phyloP scores from a whole-genome alignment of 1,140 invertebrate species.

The Macrotrachela quadricornifera region DNA sequence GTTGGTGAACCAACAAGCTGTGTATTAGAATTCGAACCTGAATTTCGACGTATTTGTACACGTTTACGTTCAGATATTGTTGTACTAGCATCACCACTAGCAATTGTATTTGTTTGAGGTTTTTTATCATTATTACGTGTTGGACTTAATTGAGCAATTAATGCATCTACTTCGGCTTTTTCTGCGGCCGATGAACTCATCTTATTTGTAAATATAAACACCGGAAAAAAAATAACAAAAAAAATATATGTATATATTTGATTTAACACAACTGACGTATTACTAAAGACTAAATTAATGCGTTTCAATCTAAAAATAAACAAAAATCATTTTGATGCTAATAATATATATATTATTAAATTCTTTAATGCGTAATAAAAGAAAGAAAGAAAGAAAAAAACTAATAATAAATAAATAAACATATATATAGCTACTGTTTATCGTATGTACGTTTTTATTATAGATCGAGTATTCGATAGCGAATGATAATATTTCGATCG shows the following conservation, averaged over 20 bases:
- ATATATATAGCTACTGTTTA: not conserved
- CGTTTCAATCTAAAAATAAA: not conserved
- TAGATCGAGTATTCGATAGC: not conserved
- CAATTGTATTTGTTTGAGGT: not conserved
- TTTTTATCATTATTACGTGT: not conserved
- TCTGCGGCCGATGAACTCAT: not conserved
- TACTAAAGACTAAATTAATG: not conserved
- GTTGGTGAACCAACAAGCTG: no score
- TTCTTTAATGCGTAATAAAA: not conserved
- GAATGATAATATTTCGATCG: not conserved
- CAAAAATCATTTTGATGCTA: no score
- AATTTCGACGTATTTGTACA: no score
- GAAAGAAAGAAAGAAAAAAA: not conserved
- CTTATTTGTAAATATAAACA: not conserved
- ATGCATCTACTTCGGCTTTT: conserved; percentile 5
- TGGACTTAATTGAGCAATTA: conserved; percentile 3
- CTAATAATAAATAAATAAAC: not conserved
- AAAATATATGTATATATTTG: not conserved
- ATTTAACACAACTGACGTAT: not conserved
- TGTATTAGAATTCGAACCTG: no score
- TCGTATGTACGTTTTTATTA: not conserved
- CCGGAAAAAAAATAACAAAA: not conserved
- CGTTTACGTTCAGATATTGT: no score
- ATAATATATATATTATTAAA: not conserved
- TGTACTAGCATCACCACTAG: no score